Percentiles rank a stretch among this genome's conserved stretches.
Evolutionary conservation across 2,888 invertebrate species (phyloP).

Genomic region (Selenia dentaria): DNA sequence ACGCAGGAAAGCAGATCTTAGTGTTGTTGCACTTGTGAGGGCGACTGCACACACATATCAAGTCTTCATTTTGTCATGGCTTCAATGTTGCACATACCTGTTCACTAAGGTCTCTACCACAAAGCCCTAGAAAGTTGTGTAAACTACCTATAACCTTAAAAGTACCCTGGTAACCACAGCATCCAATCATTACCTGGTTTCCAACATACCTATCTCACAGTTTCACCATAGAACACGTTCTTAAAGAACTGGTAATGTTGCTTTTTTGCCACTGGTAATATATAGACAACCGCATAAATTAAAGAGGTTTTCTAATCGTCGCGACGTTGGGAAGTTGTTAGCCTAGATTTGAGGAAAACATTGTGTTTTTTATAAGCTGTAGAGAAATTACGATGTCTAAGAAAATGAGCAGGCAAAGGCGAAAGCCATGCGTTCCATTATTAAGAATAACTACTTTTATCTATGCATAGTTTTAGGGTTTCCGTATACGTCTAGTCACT

Average conservation of each 20-base stretch:
- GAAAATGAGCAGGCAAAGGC: not conserved
- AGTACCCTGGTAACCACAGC: slow-evolving; percentile 1
- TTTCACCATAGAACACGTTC: slow-evolving; percentile 24
- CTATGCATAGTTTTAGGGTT: too few species aligned
- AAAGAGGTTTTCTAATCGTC: slow-evolving; percentile 13
- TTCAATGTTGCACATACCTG: too few species aligned
- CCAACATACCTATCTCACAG: slow-evolving; percentile 11
- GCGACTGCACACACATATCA: too few species aligned
- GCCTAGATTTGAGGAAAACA: slow-evolving; percentile 13
- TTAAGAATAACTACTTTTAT: too few species aligned
- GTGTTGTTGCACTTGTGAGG: too few species aligned
- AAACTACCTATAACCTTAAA: slow-evolving; percentile 11
- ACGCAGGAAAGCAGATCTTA: too few species aligned
- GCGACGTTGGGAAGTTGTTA: slow-evolving; percentile 1
- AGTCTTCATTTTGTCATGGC: too few species aligned
- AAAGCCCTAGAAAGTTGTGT: slow-evolving; percentile 7
- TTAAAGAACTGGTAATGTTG: slow-evolving; percentile 11
- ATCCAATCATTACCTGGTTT: slow-evolving; percentile 3
- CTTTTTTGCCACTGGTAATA: slow-evolving; percentile 21
- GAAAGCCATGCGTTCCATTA: not conserved
- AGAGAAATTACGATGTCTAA: not conserved
- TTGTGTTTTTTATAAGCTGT: slow-evolving; percentile 1
- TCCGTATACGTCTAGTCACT: too few species aligned
- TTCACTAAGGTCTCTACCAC: not conserved
- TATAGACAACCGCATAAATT: slow-evolving; percentile 7